Evolutionary conservation across 2,888 invertebrate species (phyloP).

Genomic region (Drosophila niveifrons): DNA sequence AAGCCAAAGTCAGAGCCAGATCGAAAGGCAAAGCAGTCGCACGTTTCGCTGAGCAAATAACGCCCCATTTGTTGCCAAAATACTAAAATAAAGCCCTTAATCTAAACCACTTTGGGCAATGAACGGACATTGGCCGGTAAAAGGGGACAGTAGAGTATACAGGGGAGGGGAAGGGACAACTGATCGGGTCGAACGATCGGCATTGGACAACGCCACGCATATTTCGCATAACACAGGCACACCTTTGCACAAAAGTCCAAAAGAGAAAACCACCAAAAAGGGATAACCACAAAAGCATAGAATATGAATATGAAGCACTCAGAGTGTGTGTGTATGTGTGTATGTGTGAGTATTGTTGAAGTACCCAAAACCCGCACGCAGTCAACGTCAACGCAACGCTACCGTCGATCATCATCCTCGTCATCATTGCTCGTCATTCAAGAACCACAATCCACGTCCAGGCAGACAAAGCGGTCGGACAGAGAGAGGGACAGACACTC

Average conservation of each 20-base stretch:
- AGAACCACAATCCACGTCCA: constrained; percentile 35
- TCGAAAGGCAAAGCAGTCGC: constrained; percentile 74
- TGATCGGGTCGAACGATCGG: constrained; percentile 68
- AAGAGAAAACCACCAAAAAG: constrained; percentile 38
- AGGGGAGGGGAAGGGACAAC: not conserved
- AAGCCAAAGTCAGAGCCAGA: constrained; percentile 46
- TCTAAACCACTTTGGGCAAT: constrained; percentile 82
- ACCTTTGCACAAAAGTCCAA: constrained; percentile 64
- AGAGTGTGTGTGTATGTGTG: constrained; percentile 9
- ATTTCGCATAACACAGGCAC: constrained; percentile 79
- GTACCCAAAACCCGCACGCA: constrained; percentile 66
- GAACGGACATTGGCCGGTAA: constrained; percentile 10
- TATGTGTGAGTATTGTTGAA: constrained; percentile 35
- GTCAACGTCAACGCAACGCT: constrained; percentile 69
- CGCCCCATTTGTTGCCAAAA: constrained; percentile 71
- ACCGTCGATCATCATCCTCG: constrained; percentile 76
- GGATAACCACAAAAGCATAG: constrained; percentile 65
- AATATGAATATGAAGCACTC: constrained; percentile 34
- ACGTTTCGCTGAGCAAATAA: constrained; percentile 81
- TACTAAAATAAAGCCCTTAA: constrained; percentile 77
- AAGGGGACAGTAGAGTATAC: not conserved
- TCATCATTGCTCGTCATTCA: constrained; percentile 58
- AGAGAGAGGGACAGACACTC: constrained; percentile 41
- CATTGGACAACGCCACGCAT: constrained; percentile 75
- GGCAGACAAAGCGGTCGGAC: constrained; percentile 37